phyloP scores from a whole-genome alignment of 2,113 vertebrate genomes.

The Malaclemys terrapin region DNA sequence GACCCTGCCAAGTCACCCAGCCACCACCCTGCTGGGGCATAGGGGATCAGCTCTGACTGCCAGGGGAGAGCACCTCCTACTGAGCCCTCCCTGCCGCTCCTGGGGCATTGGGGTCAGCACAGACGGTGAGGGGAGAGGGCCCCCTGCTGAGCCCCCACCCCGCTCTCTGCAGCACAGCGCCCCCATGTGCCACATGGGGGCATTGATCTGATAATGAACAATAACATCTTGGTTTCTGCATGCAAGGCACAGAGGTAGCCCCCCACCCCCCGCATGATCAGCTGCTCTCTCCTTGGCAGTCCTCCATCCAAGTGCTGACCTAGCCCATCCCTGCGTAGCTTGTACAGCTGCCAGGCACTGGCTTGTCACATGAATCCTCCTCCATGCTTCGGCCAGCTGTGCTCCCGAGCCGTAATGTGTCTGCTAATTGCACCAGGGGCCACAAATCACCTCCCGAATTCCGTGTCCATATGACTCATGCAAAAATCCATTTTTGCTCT shows the following conservation, averaged over 20 bases:
- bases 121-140: too few relatives aligned
- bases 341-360: background rate
- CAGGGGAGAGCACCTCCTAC: too few relatives aligned
- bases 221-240: background rate
- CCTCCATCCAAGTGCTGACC: background rate
- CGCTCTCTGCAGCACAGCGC: background rate
- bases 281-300: background rate
- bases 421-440: slow-evolving; percentile 9
- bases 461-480: slow-evolving; percentile 36
- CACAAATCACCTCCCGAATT: slow-evolving; percentile 13
- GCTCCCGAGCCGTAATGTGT: background rate
- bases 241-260: background rate
- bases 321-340: background rate
- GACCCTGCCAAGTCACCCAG: too few relatives aligned
- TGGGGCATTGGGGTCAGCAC: too few relatives aligned
- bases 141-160: background rate
- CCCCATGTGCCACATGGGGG: background rate
- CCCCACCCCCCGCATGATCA: rapidly evolving
- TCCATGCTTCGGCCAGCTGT: background rate
- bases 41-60: too few relatives aligned
- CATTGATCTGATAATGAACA: too few relatives aligned
- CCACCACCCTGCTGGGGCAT: too few relatives aligned
- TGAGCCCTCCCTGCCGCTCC: too few relatives aligned
- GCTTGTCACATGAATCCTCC: slow-evolving; percentile 4
- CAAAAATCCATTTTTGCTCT: slow-evolving; percentile 37